A percentile compares a stretch with the other conserved stretches of the same genome.
Evolutionary conservation across 2,113 vertebrate species (phyloP).

Genomic region (Dermatemys mawii): DNA sequence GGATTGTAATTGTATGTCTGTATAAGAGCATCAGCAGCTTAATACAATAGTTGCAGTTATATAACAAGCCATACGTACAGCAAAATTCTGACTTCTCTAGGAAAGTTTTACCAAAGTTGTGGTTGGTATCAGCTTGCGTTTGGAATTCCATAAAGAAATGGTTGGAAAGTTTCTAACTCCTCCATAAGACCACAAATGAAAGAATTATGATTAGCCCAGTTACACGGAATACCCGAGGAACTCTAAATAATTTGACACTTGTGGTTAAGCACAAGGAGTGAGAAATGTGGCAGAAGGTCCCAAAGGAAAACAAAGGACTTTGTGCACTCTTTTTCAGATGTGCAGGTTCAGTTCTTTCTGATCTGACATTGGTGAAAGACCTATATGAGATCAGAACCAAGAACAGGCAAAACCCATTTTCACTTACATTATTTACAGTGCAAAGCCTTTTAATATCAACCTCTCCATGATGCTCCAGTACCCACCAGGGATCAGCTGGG

Average conservation of each 20-base stretch:
- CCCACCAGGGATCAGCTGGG: not conserved
- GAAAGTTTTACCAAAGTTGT: constrained; percentile 28
- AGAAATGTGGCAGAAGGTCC: not conserved
- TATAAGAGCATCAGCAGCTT: not conserved
- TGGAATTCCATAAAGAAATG: constrained; percentile 53
- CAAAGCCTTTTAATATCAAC: not conserved
- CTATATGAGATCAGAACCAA: not conserved
- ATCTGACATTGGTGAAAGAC: not conserved
- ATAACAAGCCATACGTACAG: not conserved
- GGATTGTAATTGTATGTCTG: not conserved
- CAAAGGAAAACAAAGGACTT: constrained; percentile 32
- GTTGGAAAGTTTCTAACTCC: constrained; percentile 48
- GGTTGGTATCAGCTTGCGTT: constrained; percentile 37
- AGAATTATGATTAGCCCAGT: constrained; percentile 45
- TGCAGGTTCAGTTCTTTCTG: not conserved
- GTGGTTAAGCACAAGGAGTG: constrained; percentile 47
- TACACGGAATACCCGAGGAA: constrained; percentile 44
- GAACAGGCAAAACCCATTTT: not conserved
- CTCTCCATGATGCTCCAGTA: not conserved
- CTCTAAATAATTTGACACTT: constrained; percentile 49
- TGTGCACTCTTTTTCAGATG: constrained; percentile 23
- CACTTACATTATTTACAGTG: not conserved
- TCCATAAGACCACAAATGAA: constrained; percentile 53
- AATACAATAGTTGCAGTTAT: not conserved
- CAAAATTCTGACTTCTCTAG: not conserved